Base-by-base conservation (phyloP, 2,113 vertebrate species). In the Polypterus bichir region DNA sequence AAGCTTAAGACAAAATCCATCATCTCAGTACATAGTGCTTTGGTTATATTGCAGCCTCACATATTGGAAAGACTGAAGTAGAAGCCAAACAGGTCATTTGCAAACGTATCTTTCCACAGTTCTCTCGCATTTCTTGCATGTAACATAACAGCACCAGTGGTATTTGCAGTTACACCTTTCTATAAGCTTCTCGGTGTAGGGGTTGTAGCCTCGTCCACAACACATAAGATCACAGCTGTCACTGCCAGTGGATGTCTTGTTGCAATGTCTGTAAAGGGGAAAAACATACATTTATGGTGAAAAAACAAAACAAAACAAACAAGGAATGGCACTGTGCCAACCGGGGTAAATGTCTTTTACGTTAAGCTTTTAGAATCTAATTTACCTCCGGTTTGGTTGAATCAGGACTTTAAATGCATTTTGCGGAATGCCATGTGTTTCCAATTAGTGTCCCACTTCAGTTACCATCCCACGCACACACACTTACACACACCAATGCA, bases 171-270 rank as follows among this genome's bases (percentile, higher is more conserved):
- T 93, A 74, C 96, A 99, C 6, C 96, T 76, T 74, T 99, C 96
- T 64, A 94, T 89, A 77, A 99, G 84, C 11, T 85, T 91, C 88
- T 99, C 96, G 1, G 84, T 90, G 81, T 99, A 99, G 1, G 96
- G 93, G 76, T 98, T 99, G 83, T 99, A 99, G 67, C 96, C 96
- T 0, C 96, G 87, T 57, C 93, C 95, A 1, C 96, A 98, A 86
- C 96, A 98, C 96, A 99, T 99, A 85, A 99, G 71, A 76, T 97
- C 93, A 0, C 96, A 99, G 86, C 92, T 99, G 87, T 99, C 96
- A 0, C 94, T 98, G 73, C 96, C 96, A 0, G 83, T 77, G 1
- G 96, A 97, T 0, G 95, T 97, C 77, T 97, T 98, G 82, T 99
- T 98, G 84, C 96, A 99, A 66, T 99, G 96, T 73, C 96, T 98